Conservation (phyloP, 1,140 invertebrate genomes). For the Caenorhabditis latens region DNA sequence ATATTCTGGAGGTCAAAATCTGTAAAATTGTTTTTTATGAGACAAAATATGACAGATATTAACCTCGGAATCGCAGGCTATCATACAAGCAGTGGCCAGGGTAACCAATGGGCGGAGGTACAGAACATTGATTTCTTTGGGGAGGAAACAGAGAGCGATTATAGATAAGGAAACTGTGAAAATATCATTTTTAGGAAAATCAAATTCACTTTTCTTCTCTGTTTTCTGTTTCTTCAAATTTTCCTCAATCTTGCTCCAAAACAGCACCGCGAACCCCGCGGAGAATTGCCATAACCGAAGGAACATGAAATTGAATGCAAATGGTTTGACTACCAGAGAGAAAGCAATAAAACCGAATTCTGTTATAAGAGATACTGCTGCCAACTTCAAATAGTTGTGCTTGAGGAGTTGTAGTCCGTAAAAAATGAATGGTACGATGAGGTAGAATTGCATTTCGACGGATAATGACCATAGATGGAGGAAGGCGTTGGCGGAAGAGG, state of each 20-base stretch:
- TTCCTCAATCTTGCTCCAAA: background rate
- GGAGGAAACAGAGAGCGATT: too few relatives aligned
- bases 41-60: too few relatives aligned
- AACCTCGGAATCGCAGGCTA: too few relatives aligned
- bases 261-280: background rate
- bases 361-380: background rate
- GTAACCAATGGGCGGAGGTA: too few relatives aligned
- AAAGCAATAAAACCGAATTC: background rate
- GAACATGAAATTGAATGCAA: conserved; percentile 24
- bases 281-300: conserved; percentile 5
- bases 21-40: conserved; percentile 9
- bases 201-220: background rate
- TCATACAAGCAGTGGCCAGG: too few relatives aligned
- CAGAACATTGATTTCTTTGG: too few relatives aligned
- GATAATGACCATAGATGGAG: conserved; percentile 51
- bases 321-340: background rate
- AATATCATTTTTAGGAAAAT: too few relatives aligned
- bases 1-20: background rate
- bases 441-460: conserved; percentile 53
- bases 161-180: too few relatives aligned
- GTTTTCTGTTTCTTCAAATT: background rate
- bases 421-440: conserved; percentile 41
- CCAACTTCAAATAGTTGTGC: background rate
- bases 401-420: background rate
- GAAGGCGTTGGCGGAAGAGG: background rate